Percentiles rank a stretch among this genome's conserved stretches.
These are phyloP conservation scores for Elgaria multicarinata DNA, from an alignment of 2,113 vertebrate genomes.

Conservation along the genomic window DNA sequence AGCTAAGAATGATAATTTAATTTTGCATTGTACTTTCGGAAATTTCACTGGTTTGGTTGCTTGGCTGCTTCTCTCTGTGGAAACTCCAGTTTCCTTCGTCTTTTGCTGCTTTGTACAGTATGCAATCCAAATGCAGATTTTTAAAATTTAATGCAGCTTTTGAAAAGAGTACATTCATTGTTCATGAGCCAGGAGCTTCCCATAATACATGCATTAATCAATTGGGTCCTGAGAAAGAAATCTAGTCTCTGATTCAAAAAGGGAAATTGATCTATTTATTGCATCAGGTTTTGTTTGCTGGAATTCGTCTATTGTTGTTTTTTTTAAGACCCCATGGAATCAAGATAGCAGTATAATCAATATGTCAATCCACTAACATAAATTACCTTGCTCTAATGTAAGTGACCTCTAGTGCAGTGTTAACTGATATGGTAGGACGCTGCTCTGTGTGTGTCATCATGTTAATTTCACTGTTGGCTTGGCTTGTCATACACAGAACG, in stretches of 20 bases:
- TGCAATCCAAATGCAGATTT: slow-evolving; percentile 50
- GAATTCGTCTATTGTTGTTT: not conserved
- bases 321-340: not conserved
- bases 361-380: too few species aligned
- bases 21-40: slow-evolving; percentile 47
- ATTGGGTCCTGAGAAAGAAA: slow-evolving; percentile 11
- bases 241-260: not conserved
- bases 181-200: not conserved
- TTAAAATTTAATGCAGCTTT: slow-evolving; percentile 9
- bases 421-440: too few species aligned
- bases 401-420: too few species aligned
- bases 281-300: not conserved
- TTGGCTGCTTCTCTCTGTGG: not conserved
- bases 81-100: slow-evolving; percentile 14
- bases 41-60: slow-evolving; percentile 1
- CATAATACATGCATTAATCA: slow-evolving; percentile 23
- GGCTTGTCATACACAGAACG: not conserved
- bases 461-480: not conserved
- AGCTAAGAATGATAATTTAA: slow-evolving; percentile 25
- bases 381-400: too few species aligned
- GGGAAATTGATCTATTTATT: not conserved
- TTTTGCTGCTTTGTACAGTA: slow-evolving; percentile 24
- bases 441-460: not conserved
- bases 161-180: slow-evolving; percentile 5
- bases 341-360: not conserved